Conservation (phyloP, 2,113 vertebrate genomes). For the Pavo muticus region DNA sequence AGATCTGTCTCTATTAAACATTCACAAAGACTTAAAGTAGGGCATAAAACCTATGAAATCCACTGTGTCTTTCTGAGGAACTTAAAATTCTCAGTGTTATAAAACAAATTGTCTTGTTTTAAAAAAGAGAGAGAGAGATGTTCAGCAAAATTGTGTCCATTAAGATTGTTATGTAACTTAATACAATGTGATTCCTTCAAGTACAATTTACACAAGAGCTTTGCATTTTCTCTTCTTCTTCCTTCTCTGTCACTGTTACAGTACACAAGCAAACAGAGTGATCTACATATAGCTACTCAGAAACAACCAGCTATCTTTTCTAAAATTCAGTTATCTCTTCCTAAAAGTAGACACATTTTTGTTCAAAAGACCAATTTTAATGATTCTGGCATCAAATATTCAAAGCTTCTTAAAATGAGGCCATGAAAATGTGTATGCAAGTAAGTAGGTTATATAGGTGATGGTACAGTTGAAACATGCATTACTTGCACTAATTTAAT, state of each 20-base stretch:
- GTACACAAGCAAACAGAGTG: no score
- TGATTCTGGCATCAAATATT: not conserved
- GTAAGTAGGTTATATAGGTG: not conserved
- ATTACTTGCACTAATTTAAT: not conserved
- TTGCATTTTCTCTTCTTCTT: not conserved
- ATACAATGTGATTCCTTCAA: not conserved
- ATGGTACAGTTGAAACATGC: not conserved
- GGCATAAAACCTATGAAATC: constrained; percentile 16
- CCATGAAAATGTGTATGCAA: not conserved
- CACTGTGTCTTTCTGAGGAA: not conserved
- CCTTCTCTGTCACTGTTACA: not conserved
- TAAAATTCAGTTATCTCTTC: not conserved
- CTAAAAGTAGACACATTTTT: not conserved
- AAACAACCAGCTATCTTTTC: not conserved
- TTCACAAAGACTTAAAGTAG: constrained; percentile 9
- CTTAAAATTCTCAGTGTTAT: not conserved
- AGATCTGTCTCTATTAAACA: constrained; percentile 21
- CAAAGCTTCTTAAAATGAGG: not conserved
- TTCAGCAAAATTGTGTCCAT: not conserved
- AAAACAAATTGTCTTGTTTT: not conserved
- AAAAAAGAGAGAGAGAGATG: not conserved
- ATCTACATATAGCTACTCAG: not conserved
- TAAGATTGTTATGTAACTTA: not conserved
- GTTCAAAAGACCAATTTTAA: not conserved
- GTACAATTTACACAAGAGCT: not conserved